Conservation (phyloP, 92 coral and sea anemone species). For the Parazoanthus atlanticus region DNA sequence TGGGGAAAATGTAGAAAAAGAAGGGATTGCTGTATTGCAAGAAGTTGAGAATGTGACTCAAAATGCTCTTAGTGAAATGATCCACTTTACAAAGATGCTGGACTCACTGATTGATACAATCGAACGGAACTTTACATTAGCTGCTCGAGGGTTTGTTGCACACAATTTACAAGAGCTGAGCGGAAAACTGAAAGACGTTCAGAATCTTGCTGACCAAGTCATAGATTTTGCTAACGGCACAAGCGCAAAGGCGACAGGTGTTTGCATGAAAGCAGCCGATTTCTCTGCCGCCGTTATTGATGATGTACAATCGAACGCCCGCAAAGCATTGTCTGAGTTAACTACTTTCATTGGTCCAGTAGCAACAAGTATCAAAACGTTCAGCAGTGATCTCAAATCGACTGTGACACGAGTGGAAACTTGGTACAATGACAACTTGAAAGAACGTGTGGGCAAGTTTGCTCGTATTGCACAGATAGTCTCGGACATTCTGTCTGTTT, state of each 20-base stretch:
- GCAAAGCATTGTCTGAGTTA: slow-evolving; percentile 71
- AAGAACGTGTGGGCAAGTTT: slow-evolving; percentile 83
- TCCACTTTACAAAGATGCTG: slow-evolving; percentile 79
- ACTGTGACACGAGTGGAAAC: slow-evolving; percentile 80
- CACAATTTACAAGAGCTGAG: slow-evolving; percentile 66
- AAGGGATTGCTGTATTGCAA: slow-evolving; percentile 72
- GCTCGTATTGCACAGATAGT: slow-evolving; percentile 81
- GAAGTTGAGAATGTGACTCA: slow-evolving; percentile 73
- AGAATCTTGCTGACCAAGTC: slow-evolving; percentile 77
- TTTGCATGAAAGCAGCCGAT: slow-evolving; percentile 77
- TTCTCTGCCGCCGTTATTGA: slow-evolving; percentile 84
- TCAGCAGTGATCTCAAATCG: slow-evolving; percentile 71
- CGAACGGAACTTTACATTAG: slow-evolving; percentile 73
- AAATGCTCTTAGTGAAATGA: slow-evolving; percentile 73
- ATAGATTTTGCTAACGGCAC: slow-evolving; percentile 90
- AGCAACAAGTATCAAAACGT: slow-evolving; percentile 60
- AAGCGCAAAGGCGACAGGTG: slow-evolving; percentile 74
- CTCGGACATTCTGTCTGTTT: slow-evolving; percentile 82
- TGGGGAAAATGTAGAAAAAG: slow-evolving; percentile 80
- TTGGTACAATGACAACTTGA: slow-evolving; percentile 87
- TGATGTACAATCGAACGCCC: slow-evolving; percentile 78
- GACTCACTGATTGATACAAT: slow-evolving; percentile 76
- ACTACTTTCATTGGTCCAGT: slow-evolving; percentile 80
- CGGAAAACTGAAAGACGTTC: slow-evolving; percentile 71
- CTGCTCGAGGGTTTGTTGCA: slow-evolving; percentile 72